phyloP scores from a whole-genome alignment of 2,797 vertebrate genomes.

The Pseudomugil tenellus region DNA sequence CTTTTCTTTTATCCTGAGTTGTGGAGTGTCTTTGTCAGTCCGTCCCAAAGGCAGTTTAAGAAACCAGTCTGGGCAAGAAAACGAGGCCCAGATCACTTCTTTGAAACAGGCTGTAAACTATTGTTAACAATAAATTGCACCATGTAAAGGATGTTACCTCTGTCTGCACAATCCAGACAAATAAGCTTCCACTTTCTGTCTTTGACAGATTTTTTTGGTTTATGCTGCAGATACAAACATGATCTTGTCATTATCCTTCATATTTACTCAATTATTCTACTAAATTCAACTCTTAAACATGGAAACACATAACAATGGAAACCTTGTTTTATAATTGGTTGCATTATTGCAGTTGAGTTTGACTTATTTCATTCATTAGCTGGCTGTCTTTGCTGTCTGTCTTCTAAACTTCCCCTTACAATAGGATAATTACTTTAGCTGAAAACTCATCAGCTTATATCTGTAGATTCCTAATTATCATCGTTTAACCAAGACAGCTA shows the following conservation, averaged over 20 bases:
- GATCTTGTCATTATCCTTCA: not conserved
- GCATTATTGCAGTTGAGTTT: not conserved
- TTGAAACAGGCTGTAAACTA: conserved; percentile 41
- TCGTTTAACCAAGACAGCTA: conserved; percentile 52
- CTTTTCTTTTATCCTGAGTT: conserved; percentile 66
- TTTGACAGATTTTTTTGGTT: not conserved
- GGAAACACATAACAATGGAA: not conserved
- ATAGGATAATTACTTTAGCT: not conserved
- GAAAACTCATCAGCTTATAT: conserved; percentile 6
- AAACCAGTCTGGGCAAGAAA: conserved; percentile 75
- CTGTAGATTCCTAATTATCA: conserved; percentile 44
- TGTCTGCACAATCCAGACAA: not conserved
- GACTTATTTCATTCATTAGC: not conserved
- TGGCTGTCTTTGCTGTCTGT: not conserved
- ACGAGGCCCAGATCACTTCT: conserved; percentile 54
- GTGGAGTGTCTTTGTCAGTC: conserved; percentile 70
- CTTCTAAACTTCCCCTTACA: conserved; percentile 13
- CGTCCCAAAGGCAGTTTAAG: conserved; percentile 43
- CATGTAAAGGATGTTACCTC: conserved; percentile 20
- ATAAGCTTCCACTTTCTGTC: not conserved
- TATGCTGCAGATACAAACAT: not conserved
- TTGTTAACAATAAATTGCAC: conserved; percentile 45
- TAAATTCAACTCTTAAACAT: not conserved
- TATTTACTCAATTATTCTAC: not conserved
- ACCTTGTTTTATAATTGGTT: conserved; percentile 1